A percentile compares a stretch with the other conserved stretches of the same genome.
phyloP scores from a whole-genome alignment of 2,888 invertebrate species.

The Polydrusus tereticollis region DNA sequence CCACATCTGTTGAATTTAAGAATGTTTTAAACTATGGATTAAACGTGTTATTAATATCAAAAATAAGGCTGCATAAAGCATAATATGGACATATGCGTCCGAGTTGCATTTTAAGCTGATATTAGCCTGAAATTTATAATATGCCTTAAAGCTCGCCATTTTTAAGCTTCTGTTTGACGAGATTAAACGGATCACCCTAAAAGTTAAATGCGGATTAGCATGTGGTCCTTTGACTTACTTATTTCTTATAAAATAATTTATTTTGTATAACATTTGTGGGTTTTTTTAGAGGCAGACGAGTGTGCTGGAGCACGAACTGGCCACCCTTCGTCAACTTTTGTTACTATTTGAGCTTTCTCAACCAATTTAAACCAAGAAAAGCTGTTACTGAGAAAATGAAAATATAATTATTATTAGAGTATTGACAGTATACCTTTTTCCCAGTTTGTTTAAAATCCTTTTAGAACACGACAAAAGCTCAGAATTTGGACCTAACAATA shows the following conservation, averaged over 20 bases:
- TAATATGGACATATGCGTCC: constrained; percentile 36
- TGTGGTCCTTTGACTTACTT: constrained; percentile 7
- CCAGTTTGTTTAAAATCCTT: too few species aligned
- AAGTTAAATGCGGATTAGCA: constrained; percentile 23
- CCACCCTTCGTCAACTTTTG: too few species aligned
- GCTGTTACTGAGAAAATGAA: too few species aligned
- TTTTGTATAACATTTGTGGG: not conserved
- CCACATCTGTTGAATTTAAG: constrained; percentile 50
- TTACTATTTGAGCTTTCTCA: too few species aligned
- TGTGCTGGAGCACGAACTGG: not conserved
- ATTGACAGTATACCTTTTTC: too few species aligned
- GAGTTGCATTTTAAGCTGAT: constrained; percentile 26
- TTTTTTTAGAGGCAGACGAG: not conserved
- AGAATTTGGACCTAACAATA: too few species aligned
- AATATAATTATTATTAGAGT: too few species aligned
- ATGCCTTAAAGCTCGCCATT: constrained; percentile 26
- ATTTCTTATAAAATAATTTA: not conserved
- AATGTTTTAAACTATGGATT: constrained; percentile 47
- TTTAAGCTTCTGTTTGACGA: constrained; percentile 29
- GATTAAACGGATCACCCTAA: constrained; percentile 20
- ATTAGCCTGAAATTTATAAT: constrained; percentile 33
- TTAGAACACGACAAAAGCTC: too few species aligned
- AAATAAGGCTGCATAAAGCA: constrained; percentile 30
- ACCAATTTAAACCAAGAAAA: too few species aligned
- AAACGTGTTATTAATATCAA: constrained; percentile 48